phyloP scores from a whole-genome alignment of 2,797 vertebrate species.

The Thalassophryne amazonica region DNA sequence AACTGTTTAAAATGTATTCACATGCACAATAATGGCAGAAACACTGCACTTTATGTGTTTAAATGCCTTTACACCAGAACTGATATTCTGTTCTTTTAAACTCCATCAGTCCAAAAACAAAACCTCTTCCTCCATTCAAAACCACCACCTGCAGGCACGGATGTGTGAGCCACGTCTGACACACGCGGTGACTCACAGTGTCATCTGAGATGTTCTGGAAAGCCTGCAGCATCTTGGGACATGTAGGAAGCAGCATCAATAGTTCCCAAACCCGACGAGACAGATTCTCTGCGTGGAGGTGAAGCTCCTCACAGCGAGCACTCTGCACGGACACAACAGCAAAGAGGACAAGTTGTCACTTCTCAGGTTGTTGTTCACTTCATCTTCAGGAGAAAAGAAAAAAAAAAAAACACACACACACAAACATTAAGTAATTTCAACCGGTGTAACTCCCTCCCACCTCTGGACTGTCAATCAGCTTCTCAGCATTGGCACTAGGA shows the following conservation, averaged over 20 bases:
- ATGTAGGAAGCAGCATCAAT: conserved; percentile 96
- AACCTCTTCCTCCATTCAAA: too few relatives aligned
- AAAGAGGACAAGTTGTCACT: fast-evolving
- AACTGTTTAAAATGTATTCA: too few relatives aligned
- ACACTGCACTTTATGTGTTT: too few relatives aligned
- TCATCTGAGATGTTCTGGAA: conserved; percentile 98
- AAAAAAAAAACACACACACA: too few relatives aligned
- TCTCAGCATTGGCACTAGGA: conserved; percentile 80
- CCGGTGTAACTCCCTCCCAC: conserved; percentile 54
- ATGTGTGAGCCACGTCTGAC: background rate
- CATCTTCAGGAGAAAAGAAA: too few relatives aligned
- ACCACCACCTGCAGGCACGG: too few relatives aligned
- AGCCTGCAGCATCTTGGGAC: conserved; percentile 97
- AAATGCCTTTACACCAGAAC: too few relatives aligned
- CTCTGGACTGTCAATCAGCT: conserved; percentile 85
- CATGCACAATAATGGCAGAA: too few relatives aligned
- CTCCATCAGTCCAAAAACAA: too few relatives aligned
- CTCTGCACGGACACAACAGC: conserved; percentile 70
- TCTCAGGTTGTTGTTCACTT: too few relatives aligned
- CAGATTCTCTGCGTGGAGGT: conserved; percentile 96
- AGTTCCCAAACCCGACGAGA: conserved; percentile 97
- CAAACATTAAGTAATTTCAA: too few relatives aligned
- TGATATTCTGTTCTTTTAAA: too few relatives aligned
- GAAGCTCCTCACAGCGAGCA: conserved; percentile 92
- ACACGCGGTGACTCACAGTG: conserved; percentile 71